These are phyloP conservation scores for Drosophila niveifrons DNA, from an alignment of 2,888 invertebrate genomes.

Conservation along the genomic window DNA sequence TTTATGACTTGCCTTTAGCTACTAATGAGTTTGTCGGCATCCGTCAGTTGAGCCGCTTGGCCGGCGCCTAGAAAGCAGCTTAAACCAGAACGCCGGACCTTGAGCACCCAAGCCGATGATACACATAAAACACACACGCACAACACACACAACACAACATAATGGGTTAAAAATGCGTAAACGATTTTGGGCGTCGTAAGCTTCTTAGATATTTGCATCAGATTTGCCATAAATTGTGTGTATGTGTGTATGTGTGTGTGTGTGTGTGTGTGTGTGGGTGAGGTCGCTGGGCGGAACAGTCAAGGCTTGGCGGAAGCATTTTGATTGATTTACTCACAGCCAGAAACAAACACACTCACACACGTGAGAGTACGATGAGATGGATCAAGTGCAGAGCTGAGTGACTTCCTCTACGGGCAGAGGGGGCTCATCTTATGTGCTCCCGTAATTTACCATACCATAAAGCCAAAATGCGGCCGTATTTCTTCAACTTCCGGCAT, in stretches of 20 bases:
- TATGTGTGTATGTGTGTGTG: conserved; percentile 4
- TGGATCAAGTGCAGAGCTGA: conserved; percentile 37
- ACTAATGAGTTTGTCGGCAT: conserved; percentile 79
- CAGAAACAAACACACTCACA: conserved; percentile 13
- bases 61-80: conserved; percentile 55
- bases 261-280: conserved; percentile 35
- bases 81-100: conserved; percentile 50
- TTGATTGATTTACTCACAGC: conserved; percentile 73
- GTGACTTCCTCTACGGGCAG: conserved; percentile 20
- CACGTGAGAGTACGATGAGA: conserved; percentile 7
- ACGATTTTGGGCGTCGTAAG: conserved; percentile 75
- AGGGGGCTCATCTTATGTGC: conserved; percentile 48
- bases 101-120: conserved; percentile 23
- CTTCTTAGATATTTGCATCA: conserved; percentile 77
- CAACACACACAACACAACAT: conserved; percentile 22
- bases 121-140: conserved; percentile 4
- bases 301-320: conserved; percentile 64
- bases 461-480: conserved; percentile 67
- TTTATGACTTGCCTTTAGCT: conserved; percentile 74
- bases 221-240: conserved; percentile 72
- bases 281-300: conserved; percentile 32
- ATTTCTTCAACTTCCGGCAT: conserved; percentile 78
- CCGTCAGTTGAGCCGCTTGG: conserved; percentile 51
- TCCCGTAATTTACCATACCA: conserved; percentile 60
- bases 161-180: conserved; percentile 80